These are phyloP conservation scores for Dendroctonus valens DNA, from an alignment of 1,140 invertebrate species.

Conservation along the genomic window DNA sequence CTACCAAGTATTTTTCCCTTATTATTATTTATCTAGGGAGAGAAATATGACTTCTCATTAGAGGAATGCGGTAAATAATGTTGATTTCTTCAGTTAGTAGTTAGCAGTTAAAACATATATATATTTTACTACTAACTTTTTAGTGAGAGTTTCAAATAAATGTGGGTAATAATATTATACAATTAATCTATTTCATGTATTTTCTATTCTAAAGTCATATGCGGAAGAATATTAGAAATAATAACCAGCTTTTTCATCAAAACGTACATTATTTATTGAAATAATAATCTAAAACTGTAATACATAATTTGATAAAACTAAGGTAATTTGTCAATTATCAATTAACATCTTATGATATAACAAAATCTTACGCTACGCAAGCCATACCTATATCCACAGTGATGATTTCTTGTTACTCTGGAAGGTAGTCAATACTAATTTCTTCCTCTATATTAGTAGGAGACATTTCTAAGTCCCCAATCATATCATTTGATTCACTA, in stretches of 20 bases:
- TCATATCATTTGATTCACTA: slow-evolving; percentile 73
- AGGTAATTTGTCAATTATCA: neutral
- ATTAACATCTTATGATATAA: no score
- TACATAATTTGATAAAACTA: neutral
- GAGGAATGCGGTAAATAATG: no score
- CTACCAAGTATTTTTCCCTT: no score
- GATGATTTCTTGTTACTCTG: slow-evolving; percentile 37
- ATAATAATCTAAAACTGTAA: neutral
- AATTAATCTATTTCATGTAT: no score
- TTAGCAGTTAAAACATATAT: no score
- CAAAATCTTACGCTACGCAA: neutral
- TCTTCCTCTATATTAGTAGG: slow-evolving; percentile 70
- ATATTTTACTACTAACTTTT: no score
- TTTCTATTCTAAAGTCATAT: no score
- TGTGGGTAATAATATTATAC: no score
- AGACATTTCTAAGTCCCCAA: slow-evolving; percentile 73
- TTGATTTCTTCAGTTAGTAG: no score
- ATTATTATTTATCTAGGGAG: no score
- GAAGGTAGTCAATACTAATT: slow-evolving; percentile 62
- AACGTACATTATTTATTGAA: neutral
- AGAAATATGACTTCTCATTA: no score
- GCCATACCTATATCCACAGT: neutral
- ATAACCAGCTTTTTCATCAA: neutral
- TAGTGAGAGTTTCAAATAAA: no score
- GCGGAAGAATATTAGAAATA: neutral